Conservation (phyloP, 1,140 invertebrate genomes). For the Nylanderia fulva region DNA sequence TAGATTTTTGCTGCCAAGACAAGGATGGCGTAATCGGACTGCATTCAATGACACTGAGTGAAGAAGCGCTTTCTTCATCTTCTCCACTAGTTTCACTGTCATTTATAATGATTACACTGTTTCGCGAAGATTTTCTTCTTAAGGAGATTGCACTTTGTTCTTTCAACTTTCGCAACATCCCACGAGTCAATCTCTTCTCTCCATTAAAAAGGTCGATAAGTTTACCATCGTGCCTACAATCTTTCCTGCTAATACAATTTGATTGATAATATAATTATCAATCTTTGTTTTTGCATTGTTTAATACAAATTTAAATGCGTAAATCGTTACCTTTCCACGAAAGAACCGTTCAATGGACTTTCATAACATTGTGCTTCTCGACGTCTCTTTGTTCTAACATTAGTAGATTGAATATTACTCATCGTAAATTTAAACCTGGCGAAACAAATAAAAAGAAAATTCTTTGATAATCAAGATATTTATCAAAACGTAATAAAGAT, state of each 20-base stretch:
- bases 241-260: neutral
- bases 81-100: conserved; percentile 51
- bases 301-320: neutral
- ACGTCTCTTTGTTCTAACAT: neutral
- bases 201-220: neutral
- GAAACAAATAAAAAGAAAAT: neutral
- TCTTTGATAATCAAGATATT: neutral
- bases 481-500: neutral
- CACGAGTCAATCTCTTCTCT: neutral
- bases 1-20: neutral
- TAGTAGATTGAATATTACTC: neutral
- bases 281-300: neutral
- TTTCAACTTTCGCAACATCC: neutral
- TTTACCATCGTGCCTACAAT: neutral
- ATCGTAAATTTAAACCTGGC: neutral
- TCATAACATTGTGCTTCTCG: conserved; percentile 18
- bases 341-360: conserved; percentile 27
- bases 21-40: neutral
- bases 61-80: neutral
- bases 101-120: conserved; percentile 68
- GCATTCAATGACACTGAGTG: neutral
- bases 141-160: neutral
- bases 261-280: neutral
- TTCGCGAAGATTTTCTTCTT: neutral
- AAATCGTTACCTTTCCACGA: conserved; percentile 48